Conservation (phyloP, 2,113 vertebrate species). For the Tautogolabrus adspersus region DNA sequence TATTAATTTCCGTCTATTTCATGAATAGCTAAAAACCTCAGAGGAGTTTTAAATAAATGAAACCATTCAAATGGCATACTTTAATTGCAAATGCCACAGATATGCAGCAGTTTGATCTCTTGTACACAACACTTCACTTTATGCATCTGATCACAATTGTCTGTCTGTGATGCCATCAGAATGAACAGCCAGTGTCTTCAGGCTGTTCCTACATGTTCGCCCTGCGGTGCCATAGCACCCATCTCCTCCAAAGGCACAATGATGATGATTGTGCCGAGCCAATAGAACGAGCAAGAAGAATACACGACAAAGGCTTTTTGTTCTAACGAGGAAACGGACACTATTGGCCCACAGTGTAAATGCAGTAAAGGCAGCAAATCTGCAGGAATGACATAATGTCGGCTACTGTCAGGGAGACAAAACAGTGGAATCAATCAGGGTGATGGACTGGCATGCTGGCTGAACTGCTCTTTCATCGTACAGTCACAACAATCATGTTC, state of each 20-base stretch:
- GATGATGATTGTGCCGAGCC: constrained; percentile 70
- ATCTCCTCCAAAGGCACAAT: constrained; percentile 73
- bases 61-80: neutral
- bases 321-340: constrained; percentile 73
- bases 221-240: constrained; percentile 66
- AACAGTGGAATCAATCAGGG: constrained; percentile 65
- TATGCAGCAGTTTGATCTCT: constrained; percentile 18
- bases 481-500: constrained; percentile 23
- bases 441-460: constrained; percentile 53
- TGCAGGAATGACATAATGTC: constrained; percentile 66
- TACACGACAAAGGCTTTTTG: constrained; percentile 72
- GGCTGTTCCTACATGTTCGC: constrained; percentile 55
- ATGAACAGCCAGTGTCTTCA: constrained; percentile 57
- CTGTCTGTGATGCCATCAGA: constrained; percentile 42
- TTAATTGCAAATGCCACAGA: neutral
- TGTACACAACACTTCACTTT: constrained; percentile 1
- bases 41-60: neutral
- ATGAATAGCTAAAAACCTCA: neutral
- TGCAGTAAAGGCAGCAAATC: constrained; percentile 59
- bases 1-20: too few species aligned
- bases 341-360: constrained; percentile 54
- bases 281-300: constrained; percentile 54
- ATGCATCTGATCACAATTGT: constrained; percentile 41
- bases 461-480: constrained; percentile 43
- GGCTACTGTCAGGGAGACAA: constrained; percentile 48